Evolutionary conservation across 2,797 vertebrate genomes (phyloP).

Genomic region (Miichthys miiuy): DNA sequence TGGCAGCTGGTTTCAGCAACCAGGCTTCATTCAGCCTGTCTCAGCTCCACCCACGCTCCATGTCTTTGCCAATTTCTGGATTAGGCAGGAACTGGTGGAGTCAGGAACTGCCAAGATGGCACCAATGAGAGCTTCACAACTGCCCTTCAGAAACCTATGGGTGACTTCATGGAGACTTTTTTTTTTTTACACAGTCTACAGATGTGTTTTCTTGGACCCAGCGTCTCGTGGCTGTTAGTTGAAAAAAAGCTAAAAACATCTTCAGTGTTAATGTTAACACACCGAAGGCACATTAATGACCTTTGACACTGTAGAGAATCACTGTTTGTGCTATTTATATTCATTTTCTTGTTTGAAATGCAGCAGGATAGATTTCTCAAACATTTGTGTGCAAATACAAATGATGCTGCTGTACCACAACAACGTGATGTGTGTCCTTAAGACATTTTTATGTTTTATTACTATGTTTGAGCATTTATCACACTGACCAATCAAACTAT

Average conservation of each 20-base stretch:
- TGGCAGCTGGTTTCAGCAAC: no score
- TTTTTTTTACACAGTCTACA: no score
- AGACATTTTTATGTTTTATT: no score
- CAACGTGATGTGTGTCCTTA: neutral
- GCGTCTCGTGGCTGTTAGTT: conserved; percentile 6
- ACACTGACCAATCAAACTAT: neutral
- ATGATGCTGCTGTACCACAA: neutral
- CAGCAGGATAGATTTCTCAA: neutral
- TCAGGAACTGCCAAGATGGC: no score
- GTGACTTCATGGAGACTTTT: no score
- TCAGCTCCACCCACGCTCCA: no score
- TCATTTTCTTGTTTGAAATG: rapidly evolving
- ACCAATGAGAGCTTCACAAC: no score
- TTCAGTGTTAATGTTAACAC: no score
- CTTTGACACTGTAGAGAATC: neutral
- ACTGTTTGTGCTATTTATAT: neutral
- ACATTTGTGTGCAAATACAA: neutral
- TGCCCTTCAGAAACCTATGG: no score
- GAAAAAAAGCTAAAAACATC: neutral
- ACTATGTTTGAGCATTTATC: neutral
- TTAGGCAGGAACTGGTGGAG: no score
- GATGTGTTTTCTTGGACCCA: neutral
- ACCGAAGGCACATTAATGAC: neutral
- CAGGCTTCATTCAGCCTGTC: no score
- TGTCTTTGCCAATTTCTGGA: no score